phyloP scores from a whole-genome alignment of 2,113 vertebrate species.

The Pandion haliaetus region DNA sequence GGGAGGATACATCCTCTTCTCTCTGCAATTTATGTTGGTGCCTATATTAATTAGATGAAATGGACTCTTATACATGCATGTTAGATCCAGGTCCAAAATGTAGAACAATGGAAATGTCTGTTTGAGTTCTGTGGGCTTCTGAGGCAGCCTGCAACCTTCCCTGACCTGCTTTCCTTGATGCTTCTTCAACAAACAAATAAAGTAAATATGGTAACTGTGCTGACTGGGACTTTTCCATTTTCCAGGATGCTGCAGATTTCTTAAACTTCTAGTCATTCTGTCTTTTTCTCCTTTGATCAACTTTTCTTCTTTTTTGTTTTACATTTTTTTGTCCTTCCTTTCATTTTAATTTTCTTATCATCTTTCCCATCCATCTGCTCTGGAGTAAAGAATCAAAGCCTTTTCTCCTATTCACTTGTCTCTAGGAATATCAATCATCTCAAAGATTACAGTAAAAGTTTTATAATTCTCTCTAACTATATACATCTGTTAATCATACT shows the following conservation, averaged over 20 bases:
- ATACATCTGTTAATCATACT: conserved; percentile 9
- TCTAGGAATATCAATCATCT: background rate
- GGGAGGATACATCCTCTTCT: background rate
- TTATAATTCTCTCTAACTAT: background rate
- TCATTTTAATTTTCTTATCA: conserved; percentile 17
- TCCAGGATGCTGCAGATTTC: background rate
- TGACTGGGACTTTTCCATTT: background rate
- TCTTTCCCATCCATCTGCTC: conserved; percentile 39
- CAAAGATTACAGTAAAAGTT: background rate
- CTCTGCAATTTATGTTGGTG: background rate
- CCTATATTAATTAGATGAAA: background rate
- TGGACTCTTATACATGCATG: background rate
- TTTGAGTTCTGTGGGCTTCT: background rate
- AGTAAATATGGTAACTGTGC: background rate
- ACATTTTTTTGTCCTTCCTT: background rate
- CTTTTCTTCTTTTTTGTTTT: background rate
- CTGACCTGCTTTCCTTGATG: background rate
- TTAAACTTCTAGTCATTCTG: background rate
- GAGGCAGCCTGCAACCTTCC: background rate
- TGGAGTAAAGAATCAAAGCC: conserved; percentile 24
- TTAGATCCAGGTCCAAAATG: background rate
- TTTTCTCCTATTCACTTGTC: background rate
- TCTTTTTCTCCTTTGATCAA: background rate
- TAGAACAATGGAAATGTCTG: background rate
- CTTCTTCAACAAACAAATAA: background rate